Evolutionary conservation across 2,888 invertebrate genomes (phyloP).

Genomic region (Himalopsyche japonica): DNA sequence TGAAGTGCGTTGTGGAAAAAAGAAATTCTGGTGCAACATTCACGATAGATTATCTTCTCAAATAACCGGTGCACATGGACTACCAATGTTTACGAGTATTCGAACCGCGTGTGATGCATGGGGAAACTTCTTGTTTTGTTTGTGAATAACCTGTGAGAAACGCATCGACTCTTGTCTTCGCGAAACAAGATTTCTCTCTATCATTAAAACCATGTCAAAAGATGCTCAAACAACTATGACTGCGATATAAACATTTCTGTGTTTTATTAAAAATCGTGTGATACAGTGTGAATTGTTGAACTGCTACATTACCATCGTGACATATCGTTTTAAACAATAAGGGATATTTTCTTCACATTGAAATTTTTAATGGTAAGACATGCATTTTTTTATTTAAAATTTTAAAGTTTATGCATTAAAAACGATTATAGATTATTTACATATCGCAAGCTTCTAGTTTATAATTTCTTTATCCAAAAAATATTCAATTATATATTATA

Average conservation of each 20-base stretch:
- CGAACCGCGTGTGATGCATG: background rate
- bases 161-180: background rate
- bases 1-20: background rate
- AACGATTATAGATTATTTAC: too few relatives aligned
- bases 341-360: background rate
- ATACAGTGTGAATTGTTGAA: background rate
- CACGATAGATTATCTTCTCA: background rate
- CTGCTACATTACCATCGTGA: background rate
- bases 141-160: background rate
- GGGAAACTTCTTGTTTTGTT: background rate
- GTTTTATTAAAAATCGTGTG: background rate
- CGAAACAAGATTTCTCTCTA: background rate
- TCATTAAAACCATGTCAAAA: background rate
- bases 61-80: background rate
- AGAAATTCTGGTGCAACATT: background rate
- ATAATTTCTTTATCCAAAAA: too few relatives aligned
- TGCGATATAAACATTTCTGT: background rate
- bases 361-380: background rate
- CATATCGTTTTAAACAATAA: background rate
- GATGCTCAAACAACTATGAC: background rate
- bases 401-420: too few relatives aligned
- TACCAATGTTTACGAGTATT: background rate
- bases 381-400: too few relatives aligned
- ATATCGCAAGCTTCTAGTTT: too few relatives aligned
- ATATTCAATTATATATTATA: too few relatives aligned